Percentiles rank a stretch among this genome's conserved stretches.
Conservation (phyloP, 2,888 invertebrate species). For the Parochlus steinenii region DNA sequence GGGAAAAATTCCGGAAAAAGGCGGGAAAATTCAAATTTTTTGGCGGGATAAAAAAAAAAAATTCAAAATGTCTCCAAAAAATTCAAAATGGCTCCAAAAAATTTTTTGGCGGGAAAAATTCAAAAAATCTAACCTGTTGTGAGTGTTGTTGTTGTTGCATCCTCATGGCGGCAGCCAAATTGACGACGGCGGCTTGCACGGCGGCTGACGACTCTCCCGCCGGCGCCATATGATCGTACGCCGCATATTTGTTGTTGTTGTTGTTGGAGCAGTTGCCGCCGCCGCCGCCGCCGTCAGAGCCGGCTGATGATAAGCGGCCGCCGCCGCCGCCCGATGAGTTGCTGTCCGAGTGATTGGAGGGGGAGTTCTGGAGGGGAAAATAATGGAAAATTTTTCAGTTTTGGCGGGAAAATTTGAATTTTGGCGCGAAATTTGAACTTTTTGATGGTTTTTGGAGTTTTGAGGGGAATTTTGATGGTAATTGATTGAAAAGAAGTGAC, state of each 20-base stretch:
- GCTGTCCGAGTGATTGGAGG: slow-evolving; percentile 19
- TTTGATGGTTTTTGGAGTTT: too few species aligned
- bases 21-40: too few species aligned
- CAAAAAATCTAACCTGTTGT: slow-evolving; percentile 25
- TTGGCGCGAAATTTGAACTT: too few species aligned
- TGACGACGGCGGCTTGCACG: slow-evolving; percentile 56
- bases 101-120: background rate
- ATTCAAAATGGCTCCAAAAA: too few species aligned
- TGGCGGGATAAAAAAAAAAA: too few species aligned
- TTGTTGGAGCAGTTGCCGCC: slow-evolving; percentile 42
- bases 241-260: slow-evolving; percentile 32
- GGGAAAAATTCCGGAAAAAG: too few species aligned
- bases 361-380: slow-evolving; percentile 17
- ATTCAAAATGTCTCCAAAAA: too few species aligned
- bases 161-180: slow-evolving; percentile 60
- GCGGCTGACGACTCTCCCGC: slow-evolving; percentile 37
- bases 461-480: too few species aligned
- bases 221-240: slow-evolving; percentile 29
- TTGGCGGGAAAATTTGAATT: too few species aligned
- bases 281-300: slow-evolving; percentile 51
- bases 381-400: too few species aligned
- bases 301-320: slow-evolving; percentile 14
- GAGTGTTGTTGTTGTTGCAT: slow-evolving; percentile 31
- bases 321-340: too few species aligned
- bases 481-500: too few species aligned